phyloP scores from a whole-genome alignment of 2,888 invertebrate species.

The Cheilosia vernalis region DNA sequence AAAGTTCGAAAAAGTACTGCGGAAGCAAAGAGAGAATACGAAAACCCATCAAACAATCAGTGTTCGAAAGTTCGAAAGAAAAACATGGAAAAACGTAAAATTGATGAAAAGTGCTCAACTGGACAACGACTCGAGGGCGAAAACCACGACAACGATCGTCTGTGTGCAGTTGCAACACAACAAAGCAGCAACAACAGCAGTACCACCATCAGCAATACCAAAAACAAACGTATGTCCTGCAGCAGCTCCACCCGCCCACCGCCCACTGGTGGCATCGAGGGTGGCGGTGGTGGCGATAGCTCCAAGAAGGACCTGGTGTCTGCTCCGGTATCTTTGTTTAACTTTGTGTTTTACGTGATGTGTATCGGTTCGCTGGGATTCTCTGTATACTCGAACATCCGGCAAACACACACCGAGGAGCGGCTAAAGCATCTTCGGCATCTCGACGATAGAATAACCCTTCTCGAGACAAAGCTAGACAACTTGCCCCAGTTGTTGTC shows the following conservation, averaged over 20 bases:
- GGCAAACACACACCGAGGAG: slow-evolving; percentile 82
- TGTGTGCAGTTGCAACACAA: slow-evolving; percentile 60
- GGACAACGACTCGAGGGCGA: slow-evolving; percentile 64
- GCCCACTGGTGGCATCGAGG: slow-evolving; percentile 40
- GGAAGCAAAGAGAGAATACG: slow-evolving; percentile 20
- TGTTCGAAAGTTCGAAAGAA: slow-evolving; percentile 64
- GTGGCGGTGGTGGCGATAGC: slow-evolving; percentile 19
- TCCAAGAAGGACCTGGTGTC: slow-evolving; percentile 54
- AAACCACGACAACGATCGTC: slow-evolving; percentile 62
- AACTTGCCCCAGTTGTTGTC: slow-evolving; percentile 64
- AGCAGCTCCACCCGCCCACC: slow-evolving; percentile 58
- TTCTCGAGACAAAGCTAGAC: slow-evolving; percentile 78
- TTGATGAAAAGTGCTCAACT: slow-evolving; percentile 74
- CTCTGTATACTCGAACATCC: slow-evolving; percentile 82
- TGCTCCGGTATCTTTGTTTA: slow-evolving; percentile 79
- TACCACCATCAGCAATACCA: slow-evolving; percentile 59
- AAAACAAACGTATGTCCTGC: slow-evolving; percentile 70
- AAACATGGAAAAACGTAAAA: slow-evolving; percentile 66
- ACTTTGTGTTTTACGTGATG: slow-evolving; percentile 82
- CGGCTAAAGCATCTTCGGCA: slow-evolving; percentile 81
- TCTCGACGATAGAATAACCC: slow-evolving; percentile 82
- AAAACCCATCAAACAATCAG: slow-evolving; percentile 53
- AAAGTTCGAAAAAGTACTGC: slow-evolving; percentile 21
- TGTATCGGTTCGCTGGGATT: slow-evolving; percentile 83
- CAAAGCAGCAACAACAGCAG: slow-evolving; percentile 46